Base-by-base conservation (phyloP, 2,888 invertebrate species). In the Drosophila glabriapex region DNA sequence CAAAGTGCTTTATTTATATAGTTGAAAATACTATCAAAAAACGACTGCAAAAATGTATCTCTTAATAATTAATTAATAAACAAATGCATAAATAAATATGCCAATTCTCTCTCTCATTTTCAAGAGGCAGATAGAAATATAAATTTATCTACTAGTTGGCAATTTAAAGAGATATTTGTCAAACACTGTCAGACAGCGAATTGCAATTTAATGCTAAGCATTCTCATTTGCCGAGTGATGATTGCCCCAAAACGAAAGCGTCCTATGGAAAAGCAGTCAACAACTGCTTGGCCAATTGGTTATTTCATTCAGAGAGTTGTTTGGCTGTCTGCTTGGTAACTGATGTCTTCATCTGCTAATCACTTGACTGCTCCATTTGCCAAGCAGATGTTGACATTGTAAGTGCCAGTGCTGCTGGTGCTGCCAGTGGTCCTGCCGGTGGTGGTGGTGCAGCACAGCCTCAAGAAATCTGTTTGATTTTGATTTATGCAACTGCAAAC, bases 331-430 rank as follows among this genome's bases (percentile, higher is more conserved):
- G 41, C 39, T 37, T 16, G 22, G 50, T 19, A 39, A 50, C 54
- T 19, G 65, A 89, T 82, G 89, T 80, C 80, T 80, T 82, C 67
- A 84, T 84, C 46, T 87, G 89, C 89, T 89, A 84, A 84, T 84
- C 89, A 83, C 85, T 71, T 78, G 72, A 78, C 77, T 90, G 82
- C 69, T 75, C 74, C 81, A 85, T 85, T 89, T 85, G 88, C 80
- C 73, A 72, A 52, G 73, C 54, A 74, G 37, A 50, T 62, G 73
- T 56, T 69, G 68, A 61, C 66, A 59, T 66, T 62, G 58, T 54
- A 56, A 59, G 37, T 59, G 50, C 43, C 31, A n/a, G 49, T 22
- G 64, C 25, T 19, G 69, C 10, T 3, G 50, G 49, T 19, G 64
- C 25, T 59, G 50, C 43, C 31, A 9, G 49, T 22, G 64, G 22